A percentile compares a stretch with the other conserved stretches of the same genome.
Conservation (phyloP, 2,888 invertebrate species). For the Calameuta idolon region DNA sequence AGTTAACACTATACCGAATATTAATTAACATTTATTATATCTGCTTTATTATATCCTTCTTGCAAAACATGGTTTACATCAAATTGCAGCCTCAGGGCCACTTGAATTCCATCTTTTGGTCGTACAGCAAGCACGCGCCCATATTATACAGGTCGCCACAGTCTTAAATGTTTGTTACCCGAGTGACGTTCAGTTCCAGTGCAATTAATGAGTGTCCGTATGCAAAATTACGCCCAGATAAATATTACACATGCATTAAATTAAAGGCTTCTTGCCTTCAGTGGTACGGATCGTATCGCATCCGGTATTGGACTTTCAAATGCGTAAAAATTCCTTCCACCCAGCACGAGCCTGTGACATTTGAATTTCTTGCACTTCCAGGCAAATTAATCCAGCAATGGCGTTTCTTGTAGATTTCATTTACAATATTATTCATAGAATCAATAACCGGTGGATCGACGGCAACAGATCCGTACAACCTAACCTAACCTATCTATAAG, state of each 20-base stretch:
- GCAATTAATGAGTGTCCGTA: not conserved
- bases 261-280: not conserved
- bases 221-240: not conserved
- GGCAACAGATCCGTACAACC: not conserved
- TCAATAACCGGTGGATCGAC: not conserved
- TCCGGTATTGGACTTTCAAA: not conserved
- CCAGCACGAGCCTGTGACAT: not conserved
- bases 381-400: no score
- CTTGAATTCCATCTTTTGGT: not conserved
- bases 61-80: not conserved
- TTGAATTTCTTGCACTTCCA: not conserved
- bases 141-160: not conserved
- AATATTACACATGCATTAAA: not conserved
- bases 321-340: not conserved
- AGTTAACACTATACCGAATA: not conserved
- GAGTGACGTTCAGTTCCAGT: not conserved
- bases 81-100: not conserved
- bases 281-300: not conserved
- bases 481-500: not conserved
- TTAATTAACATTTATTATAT: not conserved
- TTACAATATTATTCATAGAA: not conserved
- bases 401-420: not conserved
- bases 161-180: not conserved
- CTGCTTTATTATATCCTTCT: not conserved
- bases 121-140: not conserved